These are phyloP conservation scores for Stigmatopora nigra DNA, from an alignment of 2,113 vertebrate genomes.

Conservation along the genomic window DNA sequence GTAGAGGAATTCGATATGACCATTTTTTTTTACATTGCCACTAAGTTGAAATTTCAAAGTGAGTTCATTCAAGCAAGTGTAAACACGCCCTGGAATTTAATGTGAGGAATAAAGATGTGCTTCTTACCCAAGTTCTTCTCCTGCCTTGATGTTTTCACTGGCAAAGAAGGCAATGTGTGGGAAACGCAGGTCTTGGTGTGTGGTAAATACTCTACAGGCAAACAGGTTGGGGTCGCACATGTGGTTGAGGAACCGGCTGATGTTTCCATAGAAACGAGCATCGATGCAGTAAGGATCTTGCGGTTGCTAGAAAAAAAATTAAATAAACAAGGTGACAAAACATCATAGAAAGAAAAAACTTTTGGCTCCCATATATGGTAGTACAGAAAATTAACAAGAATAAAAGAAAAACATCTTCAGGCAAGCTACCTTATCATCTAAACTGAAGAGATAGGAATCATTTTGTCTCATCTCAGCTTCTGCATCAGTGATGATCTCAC, in stretches of 20 bases:
- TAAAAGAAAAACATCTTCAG: not conserved
- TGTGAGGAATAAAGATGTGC: not conserved
- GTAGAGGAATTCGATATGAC: no score
- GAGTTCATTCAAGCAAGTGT: not conserved
- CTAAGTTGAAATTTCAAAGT: not conserved
- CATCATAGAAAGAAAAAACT: not conserved
- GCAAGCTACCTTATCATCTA: slow-evolving; percentile 83
- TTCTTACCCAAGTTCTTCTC: slow-evolving; percentile 87
- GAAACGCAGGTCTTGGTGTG: slow-evolving; percentile 96
- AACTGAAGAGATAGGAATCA: slow-evolving; percentile 92
- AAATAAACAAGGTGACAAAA: not conserved
- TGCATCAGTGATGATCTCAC: slow-evolving; percentile 90
- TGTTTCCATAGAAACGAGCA: slow-evolving; percentile 93
- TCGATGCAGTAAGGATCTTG: slow-evolving; percentile 94
- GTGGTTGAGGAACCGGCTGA: slow-evolving; percentile 98
- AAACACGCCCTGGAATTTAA: no score
- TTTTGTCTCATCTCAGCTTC: slow-evolving; percentile 93
- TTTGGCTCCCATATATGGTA: no score
- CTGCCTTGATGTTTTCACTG: slow-evolving; percentile 80
- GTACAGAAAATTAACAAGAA: not conserved
- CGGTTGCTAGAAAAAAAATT: slow-evolving; percentile 62
- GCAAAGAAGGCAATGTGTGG: slow-evolving; percentile 94
- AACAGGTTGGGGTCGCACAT: slow-evolving; percentile 96
- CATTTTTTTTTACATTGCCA: no score
- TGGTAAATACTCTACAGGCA: slow-evolving; percentile 90